These are phyloP conservation scores for Nothobranchius kuhntae DNA, from an alignment of 2,113 vertebrate species.

Conservation along the genomic window DNA sequence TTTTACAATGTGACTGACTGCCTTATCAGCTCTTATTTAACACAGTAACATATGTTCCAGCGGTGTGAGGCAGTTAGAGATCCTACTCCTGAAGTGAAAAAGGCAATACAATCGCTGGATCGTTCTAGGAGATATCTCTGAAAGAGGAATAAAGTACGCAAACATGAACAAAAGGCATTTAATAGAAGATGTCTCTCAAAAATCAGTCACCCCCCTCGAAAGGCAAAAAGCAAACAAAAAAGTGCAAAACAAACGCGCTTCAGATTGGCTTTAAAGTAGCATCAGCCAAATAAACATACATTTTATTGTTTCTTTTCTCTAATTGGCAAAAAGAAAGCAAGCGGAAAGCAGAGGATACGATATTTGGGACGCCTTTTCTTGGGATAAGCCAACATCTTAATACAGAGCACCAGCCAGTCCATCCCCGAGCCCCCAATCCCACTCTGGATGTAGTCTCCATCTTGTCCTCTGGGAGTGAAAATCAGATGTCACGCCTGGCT, in stretches of 20 bases:
- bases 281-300: slow-evolving; percentile 52
- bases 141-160: slow-evolving; percentile 22
- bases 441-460: slow-evolving; percentile 50
- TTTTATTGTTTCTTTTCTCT: slow-evolving; percentile 51
- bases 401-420: slow-evolving; percentile 50
- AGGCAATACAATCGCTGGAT: slow-evolving; percentile 62
- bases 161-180: slow-evolving; percentile 43
- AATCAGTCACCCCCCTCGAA: slow-evolving; percentile 63
- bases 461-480: slow-evolving; percentile 32
- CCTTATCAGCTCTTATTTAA: slow-evolving; percentile 41
- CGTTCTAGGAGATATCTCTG: slow-evolving; percentile 32
- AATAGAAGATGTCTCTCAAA: slow-evolving; percentile 59
- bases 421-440: slow-evolving; percentile 40
- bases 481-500: slow-evolving; percentile 35
- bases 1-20: slow-evolving; percentile 49
- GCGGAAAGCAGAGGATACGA: slow-evolving; percentile 43
- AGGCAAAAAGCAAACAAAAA: slow-evolving; percentile 50
- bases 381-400: slow-evolving; percentile 63
- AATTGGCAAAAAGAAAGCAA: slow-evolving; percentile 51
- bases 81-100: slow-evolving; percentile 41
- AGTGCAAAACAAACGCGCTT: slow-evolving; percentile 38
- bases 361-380: slow-evolving; percentile 55
- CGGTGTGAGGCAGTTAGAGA: slow-evolving; percentile 47
- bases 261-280: slow-evolving; percentile 56
- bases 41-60: slow-evolving; percentile 36